Base-by-base conservation (phyloP, 2,888 invertebrate species). In the Periphyllus acericola region DNA sequence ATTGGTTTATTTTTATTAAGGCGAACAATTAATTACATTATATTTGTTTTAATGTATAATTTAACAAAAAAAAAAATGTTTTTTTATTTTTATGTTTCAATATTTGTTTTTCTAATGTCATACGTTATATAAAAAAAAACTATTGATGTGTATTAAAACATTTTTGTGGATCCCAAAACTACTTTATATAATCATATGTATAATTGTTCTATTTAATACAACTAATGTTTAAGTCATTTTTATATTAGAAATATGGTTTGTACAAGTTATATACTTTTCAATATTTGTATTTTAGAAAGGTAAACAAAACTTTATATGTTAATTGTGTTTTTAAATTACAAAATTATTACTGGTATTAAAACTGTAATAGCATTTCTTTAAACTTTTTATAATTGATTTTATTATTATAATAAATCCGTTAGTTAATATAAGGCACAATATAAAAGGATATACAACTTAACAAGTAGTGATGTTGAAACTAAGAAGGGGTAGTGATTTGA, bases 231-330 rank as follows among this genome's bases (percentile, higher is more conserved):
- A 71, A 71, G 25, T 72, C 25, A 52, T 19, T 72, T 83, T 83
- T 83, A n/a, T 83, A 72, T 52, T 34, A 83, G n/a, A 72, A 72
- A 52, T 32, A 34, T 34, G 34, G 11, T 83, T n/a, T 55, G 52
- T 76, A 46, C 46, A 81, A 68, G 11, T 82, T 34, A 32, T 52
- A 32, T 25, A 25, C 32, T 71, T 71, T 46, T 29, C 4, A 9
- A 40, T 75, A 40, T 75, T 40, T 40, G 1, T 76, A 52, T 52
- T 52, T 60, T 60, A 19, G 68, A 40, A 29, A 40, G 34, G 36
- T 17, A 80, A 34, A 80, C 32, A 34, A 25, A 60, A 52, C 21
- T 1, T n/a, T n/a, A 34, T 25, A 25, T 25, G 6, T 46, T 46
- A 46, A 46, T 46, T 68, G 21, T 66, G n/a, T 40, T 81, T 40